Conservation (phyloP, 2,797 vertebrate species). For the Protonibea diacanthus region DNA sequence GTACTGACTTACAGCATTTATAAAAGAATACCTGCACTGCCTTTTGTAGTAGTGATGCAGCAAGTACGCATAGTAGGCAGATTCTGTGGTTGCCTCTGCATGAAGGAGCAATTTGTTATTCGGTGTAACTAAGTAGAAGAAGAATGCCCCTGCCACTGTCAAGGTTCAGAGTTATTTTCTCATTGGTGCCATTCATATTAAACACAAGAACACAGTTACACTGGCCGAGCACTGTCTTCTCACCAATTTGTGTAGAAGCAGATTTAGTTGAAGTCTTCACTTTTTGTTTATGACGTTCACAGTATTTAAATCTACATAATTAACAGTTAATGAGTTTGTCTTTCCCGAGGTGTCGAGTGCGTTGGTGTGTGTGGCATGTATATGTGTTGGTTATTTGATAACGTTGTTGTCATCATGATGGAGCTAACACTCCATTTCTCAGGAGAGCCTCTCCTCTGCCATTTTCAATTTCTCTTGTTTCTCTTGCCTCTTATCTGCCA, state of each 20-base stretch:
- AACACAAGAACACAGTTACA: conserved; percentile 41
- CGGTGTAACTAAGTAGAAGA: conserved; percentile 44
- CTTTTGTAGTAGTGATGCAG: conserved; percentile 52
- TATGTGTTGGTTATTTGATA: conserved; percentile 32
- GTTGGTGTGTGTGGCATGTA: conserved; percentile 13
- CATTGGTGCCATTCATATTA: conserved; percentile 28
- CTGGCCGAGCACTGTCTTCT: neutral
- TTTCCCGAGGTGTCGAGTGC: conserved; percentile 21
- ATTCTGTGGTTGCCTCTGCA: conserved; percentile 41
- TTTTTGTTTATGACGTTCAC: conserved; percentile 27
- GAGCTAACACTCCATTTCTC: conserved; percentile 40
- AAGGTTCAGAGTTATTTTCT: conserved; percentile 52
- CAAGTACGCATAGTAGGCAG: conserved; percentile 48
- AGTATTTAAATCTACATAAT: conserved; percentile 49
- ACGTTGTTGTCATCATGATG: conserved; percentile 30
- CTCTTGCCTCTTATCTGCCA: conserved; percentile 38
- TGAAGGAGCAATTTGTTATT: conserved; percentile 56
- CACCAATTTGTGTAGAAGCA: neutral
- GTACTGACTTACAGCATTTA: conserved; percentile 38
- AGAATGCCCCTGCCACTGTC: conserved; percentile 36
- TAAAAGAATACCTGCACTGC: conserved; percentile 41
- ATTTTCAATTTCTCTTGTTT: conserved; percentile 32
- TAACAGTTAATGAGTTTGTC: conserved; percentile 46
- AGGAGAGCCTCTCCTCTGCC: conserved; percentile 21
- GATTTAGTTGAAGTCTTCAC: conserved; percentile 22